These are phyloP conservation scores for Drosophila punjabiensis DNA, from an alignment of 1,140 invertebrate species.

Conservation along the genomic window DNA sequence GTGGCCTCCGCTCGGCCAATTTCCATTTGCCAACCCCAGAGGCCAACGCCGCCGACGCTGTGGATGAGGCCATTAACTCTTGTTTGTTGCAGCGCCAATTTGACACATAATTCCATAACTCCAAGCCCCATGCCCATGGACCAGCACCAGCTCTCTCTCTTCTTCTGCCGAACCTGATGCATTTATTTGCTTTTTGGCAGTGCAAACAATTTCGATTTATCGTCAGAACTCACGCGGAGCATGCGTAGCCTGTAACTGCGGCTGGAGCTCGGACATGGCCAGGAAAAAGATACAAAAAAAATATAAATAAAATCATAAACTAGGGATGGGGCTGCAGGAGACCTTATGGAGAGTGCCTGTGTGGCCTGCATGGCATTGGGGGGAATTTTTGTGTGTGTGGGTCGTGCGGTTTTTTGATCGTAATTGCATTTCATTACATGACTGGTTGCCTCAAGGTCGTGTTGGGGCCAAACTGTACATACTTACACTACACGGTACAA, in stretches of 20 bases:
- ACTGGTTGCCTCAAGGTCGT: conserved; percentile 78
- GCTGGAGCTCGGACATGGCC: conserved; percentile 12
- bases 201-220: conserved; percentile 84
- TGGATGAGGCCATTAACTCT: conserved; percentile 73
- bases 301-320: conserved; percentile 11
- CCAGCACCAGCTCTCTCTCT: conserved; percentile 2
- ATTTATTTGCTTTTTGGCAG: conserved; percentile 83
- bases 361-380: conserved; percentile 30
- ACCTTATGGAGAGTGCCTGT: conserved; percentile 31
- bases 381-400: conserved; percentile 62
- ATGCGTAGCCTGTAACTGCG: conserved; percentile 57
- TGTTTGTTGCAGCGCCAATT: conserved; percentile 71
- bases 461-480: conserved; percentile 54
- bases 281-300: conserved; percentile 3
- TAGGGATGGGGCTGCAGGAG: not conserved
- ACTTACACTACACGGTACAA: conserved; percentile 13
- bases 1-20: conserved; percentile 43
- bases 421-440: conserved; percentile 84
- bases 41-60: conserved; percentile 22
- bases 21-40: conserved; percentile 64
- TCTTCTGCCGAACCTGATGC: conserved; percentile 57
- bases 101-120: conserved; percentile 84
- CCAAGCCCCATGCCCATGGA: conserved; percentile 38
- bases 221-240: conserved; percentile 78
- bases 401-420: conserved; percentile 73